phyloP scores from a whole-genome alignment of 2,113 vertebrate genomes.

The Apeltes quadracus region DNA sequence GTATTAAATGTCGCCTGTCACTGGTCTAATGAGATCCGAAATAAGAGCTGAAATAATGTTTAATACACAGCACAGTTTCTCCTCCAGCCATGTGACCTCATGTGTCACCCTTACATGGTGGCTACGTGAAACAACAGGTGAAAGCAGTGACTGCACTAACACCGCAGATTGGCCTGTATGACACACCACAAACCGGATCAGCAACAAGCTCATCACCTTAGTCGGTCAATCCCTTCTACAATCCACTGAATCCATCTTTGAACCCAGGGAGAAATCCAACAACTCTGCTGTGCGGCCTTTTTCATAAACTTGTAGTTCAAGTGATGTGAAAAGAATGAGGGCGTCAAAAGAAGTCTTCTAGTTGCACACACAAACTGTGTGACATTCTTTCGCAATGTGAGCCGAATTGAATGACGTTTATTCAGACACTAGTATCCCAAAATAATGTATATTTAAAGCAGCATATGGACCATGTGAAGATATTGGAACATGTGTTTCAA shows the following conservation, averaged over 20 bases:
- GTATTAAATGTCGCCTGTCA: constrained; percentile 2
- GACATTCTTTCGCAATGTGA: not conserved
- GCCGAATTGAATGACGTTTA: not conserved
- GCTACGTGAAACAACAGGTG: constrained; percentile 17
- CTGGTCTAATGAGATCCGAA: not conserved
- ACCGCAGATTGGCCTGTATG: constrained; percentile 24
- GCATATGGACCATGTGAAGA: not conserved
- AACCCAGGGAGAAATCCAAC: constrained; percentile 22
- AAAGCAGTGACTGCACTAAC: constrained; percentile 29
- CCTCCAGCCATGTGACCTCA: not conserved
- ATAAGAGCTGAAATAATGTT: not conserved
- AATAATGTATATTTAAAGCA: not conserved
- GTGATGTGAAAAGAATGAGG: not conserved
- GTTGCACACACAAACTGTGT: not conserved
- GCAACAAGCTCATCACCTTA: constrained; percentile 38
- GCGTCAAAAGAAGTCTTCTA: not conserved
- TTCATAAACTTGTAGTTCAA: constrained; percentile 3
- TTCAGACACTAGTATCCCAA: not conserved
- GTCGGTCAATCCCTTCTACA: constrained; percentile 42
- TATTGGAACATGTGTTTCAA: not conserved
- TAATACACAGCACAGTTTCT: not conserved
- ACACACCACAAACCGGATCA: constrained; percentile 41
- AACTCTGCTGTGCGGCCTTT: not conserved
- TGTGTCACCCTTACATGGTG: not conserved
- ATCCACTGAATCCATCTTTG: constrained; percentile 36